phyloP scores from a whole-genome alignment of 2,888 invertebrate genomes.

The Sinotaia quadrata region DNA sequence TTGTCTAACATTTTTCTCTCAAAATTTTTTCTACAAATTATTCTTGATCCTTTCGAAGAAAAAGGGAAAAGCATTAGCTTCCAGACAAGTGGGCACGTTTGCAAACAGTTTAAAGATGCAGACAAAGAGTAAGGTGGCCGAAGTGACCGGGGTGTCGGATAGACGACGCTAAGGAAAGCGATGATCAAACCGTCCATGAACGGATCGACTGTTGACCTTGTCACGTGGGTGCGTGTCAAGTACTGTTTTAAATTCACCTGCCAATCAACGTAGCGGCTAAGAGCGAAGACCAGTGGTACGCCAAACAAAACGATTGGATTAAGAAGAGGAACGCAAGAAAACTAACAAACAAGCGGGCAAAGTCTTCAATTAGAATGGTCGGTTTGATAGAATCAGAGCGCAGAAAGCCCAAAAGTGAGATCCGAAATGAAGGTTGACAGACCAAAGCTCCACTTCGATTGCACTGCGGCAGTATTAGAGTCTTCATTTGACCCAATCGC shows the following conservation, averaged over 20 bases:
- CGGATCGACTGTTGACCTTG: constrained; percentile 4
- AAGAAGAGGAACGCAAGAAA: constrained; percentile 17
- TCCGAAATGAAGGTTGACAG: constrained; percentile 24
- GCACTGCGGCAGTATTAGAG: no score
- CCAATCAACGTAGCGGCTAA: constrained; percentile 10
- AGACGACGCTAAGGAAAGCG: neutral
- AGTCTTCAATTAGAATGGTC: constrained; percentile 22
- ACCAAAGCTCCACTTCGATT: constrained; percentile 17
- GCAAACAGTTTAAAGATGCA: constrained; percentile 15
- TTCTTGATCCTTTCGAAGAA: no score
- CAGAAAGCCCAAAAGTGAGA: constrained; percentile 8
- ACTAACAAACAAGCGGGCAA: constrained; percentile 22
- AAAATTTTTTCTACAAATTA: no score
- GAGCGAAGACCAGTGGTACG: neutral
- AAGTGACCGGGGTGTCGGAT: neutral
- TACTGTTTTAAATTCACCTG: constrained; percentile 17
- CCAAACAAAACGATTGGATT: constrained; percentile 24
- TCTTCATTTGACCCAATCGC: constrained; percentile 11
- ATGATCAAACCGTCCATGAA: constrained; percentile 1
- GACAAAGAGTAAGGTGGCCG: neutral
- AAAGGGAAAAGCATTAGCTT: no score
- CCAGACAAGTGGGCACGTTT: constrained; percentile 16
- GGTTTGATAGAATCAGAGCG: neutral
- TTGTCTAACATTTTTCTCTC: no score
- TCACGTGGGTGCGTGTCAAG: neutral